Conservation (phyloP, 2,888 invertebrate species). For the Chouioia cunea region DNA sequence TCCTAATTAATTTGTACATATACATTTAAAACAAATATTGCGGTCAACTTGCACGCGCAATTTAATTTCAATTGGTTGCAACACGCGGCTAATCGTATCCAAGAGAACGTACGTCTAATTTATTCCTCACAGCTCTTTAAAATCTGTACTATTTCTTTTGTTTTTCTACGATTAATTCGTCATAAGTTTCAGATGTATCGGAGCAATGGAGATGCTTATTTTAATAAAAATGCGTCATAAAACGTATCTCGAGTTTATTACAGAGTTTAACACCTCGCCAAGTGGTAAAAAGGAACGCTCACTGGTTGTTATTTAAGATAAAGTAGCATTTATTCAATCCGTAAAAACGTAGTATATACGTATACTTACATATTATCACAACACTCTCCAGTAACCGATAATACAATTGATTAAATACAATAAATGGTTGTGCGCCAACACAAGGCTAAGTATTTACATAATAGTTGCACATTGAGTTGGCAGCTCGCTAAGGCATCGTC, state of each 20-base stretch:
- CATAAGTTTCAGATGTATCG: background rate
- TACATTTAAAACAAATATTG: too few species aligned
- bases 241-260: background rate
- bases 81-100: too few species aligned
- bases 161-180: slow-evolving; percentile 16
- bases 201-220: slow-evolving; percentile 33
- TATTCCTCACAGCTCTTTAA: slow-evolving; percentile 11
- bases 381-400: slow-evolving; percentile 44
- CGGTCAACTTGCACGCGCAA: too few species aligned
- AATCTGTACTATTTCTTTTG: slow-evolving; percentile 8
- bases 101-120: slow-evolving; percentile 14
- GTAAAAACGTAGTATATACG: slow-evolving; percentile 35
- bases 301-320: slow-evolving; percentile 7
- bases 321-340: slow-evolving; percentile 37
- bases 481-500: slow-evolving; percentile 17
- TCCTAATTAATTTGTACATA: too few species aligned
- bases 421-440: slow-evolving; percentile 8
- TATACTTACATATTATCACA: slow-evolving; percentile 43
- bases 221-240: slow-evolving; percentile 40
- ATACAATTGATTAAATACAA: slow-evolving; percentile 18
- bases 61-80: slow-evolving; percentile 12
- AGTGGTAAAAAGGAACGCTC: background rate
- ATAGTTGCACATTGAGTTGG: slow-evolving; percentile 41
- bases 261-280: too few species aligned
- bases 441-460: slow-evolving; percentile 41